These are phyloP conservation scores for Oreortyx pictus DNA, from an alignment of 2,797 vertebrate species.

Conservation along the genomic window DNA sequence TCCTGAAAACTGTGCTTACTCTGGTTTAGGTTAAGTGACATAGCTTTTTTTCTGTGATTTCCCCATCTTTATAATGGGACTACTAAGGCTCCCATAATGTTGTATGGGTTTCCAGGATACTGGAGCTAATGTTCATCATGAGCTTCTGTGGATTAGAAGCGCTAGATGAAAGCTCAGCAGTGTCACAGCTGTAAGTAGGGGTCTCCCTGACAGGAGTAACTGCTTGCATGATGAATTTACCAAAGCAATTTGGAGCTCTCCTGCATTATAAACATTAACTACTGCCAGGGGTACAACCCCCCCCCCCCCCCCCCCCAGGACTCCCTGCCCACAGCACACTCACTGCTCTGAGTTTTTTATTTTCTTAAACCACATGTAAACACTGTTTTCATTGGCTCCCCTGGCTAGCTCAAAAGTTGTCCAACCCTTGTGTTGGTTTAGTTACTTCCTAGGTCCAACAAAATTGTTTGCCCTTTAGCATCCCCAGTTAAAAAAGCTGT, in stretches of 20 bases:
- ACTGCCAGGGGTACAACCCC: rapidly evolving
- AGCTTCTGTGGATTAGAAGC: neutral
- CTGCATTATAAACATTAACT: neutral
- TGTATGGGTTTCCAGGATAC: neutral
- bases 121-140: neutral
- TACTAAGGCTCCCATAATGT: neutral
- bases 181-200: neutral
- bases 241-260: neutral
- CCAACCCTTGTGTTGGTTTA: neutral
- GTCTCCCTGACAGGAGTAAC: neutral
- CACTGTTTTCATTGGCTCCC: neutral
- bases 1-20: neutral
- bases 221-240: neutral
- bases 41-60: neutral
- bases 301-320: rapidly evolving
- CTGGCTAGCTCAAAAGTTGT: neutral
- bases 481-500: neutral
- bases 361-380: neutral
- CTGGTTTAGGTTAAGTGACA: neutral
- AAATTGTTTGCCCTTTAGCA: neutral
- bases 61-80: neutral
- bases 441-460: neutral
- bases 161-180: neutral
- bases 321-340: neutral
- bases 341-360: neutral